Evolutionary conservation across 1,140 invertebrate genomes (phyloP), one percentile per base, ranked within the genome.

Genomic region (Drosophila suzukii): DNA sequence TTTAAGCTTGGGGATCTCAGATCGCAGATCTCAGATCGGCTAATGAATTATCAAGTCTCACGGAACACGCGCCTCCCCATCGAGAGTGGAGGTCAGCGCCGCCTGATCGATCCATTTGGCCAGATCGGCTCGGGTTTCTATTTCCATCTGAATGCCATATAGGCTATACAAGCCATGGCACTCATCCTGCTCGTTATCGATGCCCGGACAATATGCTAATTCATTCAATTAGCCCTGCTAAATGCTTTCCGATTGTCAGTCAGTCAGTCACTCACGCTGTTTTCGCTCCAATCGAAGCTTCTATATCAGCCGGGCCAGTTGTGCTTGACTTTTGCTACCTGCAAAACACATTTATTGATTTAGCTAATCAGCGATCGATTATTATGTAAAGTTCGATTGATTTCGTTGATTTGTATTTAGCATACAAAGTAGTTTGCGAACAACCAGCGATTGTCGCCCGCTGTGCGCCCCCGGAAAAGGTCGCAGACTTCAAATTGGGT

Each of bases 331-430:
- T 83, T 89, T 89, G 84, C 83, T 88, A 89, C 83, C 84, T 83
- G 68, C 68, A 77, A 88, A 89, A 65, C 63, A 65, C 78, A 83
- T 88, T 88, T 88, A 88, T 88, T 88, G 84, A 88, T 88, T 88
- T 83, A 77, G 84, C 83, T 88, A 88, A 88, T 88, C 83, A 88
- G 83, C 76, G 61, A 89, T 70, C 83, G 80, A 73, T 88, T 83
- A 88, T 89, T 88, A 88, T 88, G 79, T 89, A 80, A 83, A 84
- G 47, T 70, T 8, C 68, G 78, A 88, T 82, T 82, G 83, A 78
- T 79, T 75, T 80, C 44, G 43, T 51, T 54, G 68, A 58, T 76
- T 62, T 49, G n/a, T 53, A 57, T 71, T 80, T 75, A 63, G 83
- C 82, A 86, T 86, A 86, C 82, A 86, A 86, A 86, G 82, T 54